Evolutionary conservation across 2,797 vertebrate species (phyloP).

Genomic region (Trachops cirrhosus): DNA sequence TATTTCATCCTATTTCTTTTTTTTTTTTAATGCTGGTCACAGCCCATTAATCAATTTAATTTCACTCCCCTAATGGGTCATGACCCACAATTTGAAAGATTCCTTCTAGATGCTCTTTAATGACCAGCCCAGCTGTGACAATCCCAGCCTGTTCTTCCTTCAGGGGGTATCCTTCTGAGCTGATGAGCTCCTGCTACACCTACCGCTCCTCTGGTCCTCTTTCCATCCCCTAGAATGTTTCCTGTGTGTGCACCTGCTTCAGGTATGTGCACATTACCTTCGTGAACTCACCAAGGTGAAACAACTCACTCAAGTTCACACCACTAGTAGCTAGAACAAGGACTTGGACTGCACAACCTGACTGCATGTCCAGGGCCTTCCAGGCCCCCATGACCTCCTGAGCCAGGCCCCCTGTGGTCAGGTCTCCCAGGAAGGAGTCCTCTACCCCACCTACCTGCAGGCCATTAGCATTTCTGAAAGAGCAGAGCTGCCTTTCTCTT

Average conservation of each 20-base stretch:
- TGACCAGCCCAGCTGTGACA: conserved; percentile 33
- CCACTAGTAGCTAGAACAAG: not conserved
- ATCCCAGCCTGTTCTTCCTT: not conserved
- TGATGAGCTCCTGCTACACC: not conserved
- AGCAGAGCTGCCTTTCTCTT: not conserved
- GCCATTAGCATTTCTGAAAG: not conserved
- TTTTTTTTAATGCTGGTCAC: conserved; percentile 19
- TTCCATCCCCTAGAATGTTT: not conserved
- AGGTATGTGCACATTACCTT: not conserved
- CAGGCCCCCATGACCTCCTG: not conserved
- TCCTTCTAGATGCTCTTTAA: conserved; percentile 16
- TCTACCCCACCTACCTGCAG: not conserved
- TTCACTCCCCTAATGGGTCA: conserved; percentile 8
- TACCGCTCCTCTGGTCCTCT: not conserved
- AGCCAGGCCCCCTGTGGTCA: not conserved
- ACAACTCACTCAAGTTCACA: not conserved
- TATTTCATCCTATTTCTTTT: not conserved
- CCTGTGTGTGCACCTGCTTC: not conserved
- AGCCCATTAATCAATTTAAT: conserved; percentile 48
- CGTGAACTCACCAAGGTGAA: not conserved
- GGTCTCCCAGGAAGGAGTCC: not conserved
- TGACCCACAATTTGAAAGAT: conserved; percentile 40
- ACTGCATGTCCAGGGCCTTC: not conserved
- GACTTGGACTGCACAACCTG: not conserved
- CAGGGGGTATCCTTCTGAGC: not conserved